Percentiles rank a stretch among this genome's conserved stretches.
Evolutionary conservation across 2,113 vertebrate genomes (phyloP).

Genomic region (Hypanus sabinus): DNA sequence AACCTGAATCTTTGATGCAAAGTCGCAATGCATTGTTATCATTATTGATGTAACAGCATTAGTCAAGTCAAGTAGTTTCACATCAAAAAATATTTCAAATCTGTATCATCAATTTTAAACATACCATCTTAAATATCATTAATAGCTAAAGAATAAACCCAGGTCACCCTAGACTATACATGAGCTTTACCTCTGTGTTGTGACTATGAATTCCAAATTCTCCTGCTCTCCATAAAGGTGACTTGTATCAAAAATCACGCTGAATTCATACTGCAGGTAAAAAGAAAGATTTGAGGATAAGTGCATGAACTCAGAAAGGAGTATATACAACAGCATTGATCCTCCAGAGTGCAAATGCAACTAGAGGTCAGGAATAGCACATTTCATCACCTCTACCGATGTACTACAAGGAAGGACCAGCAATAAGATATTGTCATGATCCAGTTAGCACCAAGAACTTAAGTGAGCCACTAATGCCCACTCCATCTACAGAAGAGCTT

Average conservation of each 20-base stretch:
- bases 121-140: background rate
- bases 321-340: background rate
- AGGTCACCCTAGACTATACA: background rate
- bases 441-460: background rate
- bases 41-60: background rate
- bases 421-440: background rate
- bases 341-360: background rate
- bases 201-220: constrained; percentile 72
- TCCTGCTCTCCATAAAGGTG: constrained; percentile 83
- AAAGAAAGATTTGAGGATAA: constrained; percentile 41
- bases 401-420: background rate
- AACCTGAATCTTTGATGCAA: background rate
- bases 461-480: background rate
- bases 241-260: constrained; percentile 89
- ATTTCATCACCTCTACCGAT: background rate
- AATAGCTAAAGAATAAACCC: background rate
- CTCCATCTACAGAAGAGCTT: too few species aligned
- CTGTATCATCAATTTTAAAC: background rate
- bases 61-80: too few species aligned
- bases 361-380: background rate
- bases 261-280: constrained; percentile 76
- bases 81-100: background rate
- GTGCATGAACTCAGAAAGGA: background rate
- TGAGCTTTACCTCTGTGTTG: constrained; percentile 75
- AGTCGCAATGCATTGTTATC: background rate